These are phyloP conservation scores for Heliconius nattereri DNA, from an alignment of 1,140 invertebrate species.

Conservation along the genomic window DNA sequence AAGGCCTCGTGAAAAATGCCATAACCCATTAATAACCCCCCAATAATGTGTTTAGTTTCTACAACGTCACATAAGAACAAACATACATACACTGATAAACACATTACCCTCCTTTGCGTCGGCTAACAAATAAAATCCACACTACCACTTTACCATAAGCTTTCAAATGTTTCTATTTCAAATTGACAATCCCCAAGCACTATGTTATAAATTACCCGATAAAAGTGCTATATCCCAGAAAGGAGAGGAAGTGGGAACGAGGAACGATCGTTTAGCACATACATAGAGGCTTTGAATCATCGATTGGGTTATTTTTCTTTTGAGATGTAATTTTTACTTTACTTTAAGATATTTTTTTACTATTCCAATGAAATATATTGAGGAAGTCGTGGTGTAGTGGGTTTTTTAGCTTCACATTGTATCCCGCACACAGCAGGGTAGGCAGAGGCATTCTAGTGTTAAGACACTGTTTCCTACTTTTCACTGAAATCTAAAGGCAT, in stretches of 20 bases:
- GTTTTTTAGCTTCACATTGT: no score
- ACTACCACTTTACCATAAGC: not conserved
- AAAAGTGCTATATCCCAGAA: not conserved
- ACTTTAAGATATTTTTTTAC: not conserved
- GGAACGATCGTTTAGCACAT: not conserved
- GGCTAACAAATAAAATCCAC: not conserved
- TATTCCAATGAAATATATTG: not conserved
- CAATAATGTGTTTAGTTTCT: no score
- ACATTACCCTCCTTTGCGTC: not conserved
- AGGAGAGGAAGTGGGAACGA: not conserved
- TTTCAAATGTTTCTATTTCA: constrained; percentile 1
- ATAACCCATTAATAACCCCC: no score
- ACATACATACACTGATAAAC: no score
- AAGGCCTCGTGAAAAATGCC: no score
- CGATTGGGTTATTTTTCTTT: not conserved
- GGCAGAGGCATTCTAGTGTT: no score
- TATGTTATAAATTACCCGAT: constrained; percentile 6
- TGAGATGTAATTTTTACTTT: not conserved
- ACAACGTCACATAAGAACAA: no score
- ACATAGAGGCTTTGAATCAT: not conserved
- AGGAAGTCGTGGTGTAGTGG: no score
- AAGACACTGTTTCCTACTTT: no score
- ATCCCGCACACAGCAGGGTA: no score
- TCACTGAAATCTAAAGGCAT: no score
- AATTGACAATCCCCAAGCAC: not conserved